These are phyloP conservation scores for Clarias macrocephalus DNA, from an alignment of 2,113 vertebrate genomes.

Conservation along the genomic window DNA sequence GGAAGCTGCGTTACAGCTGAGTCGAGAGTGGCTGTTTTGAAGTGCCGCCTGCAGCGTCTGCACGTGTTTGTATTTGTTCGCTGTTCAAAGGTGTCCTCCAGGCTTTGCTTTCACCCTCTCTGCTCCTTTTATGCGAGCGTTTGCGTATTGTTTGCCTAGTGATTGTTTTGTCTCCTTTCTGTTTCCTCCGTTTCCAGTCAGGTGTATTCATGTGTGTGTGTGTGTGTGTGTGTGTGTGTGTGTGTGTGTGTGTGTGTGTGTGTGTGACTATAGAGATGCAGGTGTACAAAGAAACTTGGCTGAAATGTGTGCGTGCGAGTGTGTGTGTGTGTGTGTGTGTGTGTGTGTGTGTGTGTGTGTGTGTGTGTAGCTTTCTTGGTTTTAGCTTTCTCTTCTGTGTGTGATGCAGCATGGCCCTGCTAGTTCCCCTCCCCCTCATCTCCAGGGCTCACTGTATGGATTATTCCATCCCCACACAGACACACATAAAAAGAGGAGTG, in stretches of 20 bases:
- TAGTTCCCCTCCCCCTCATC: conserved; percentile 15
- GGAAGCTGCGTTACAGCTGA: not conserved
- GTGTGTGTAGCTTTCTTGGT: not conserved
- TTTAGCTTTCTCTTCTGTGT: conserved; percentile 22
- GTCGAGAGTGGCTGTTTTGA: not conserved
- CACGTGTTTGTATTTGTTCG: not conserved
- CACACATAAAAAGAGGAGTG: not conserved
- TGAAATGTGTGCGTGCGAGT: not conserved
- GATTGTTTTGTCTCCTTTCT: conserved; percentile 14
- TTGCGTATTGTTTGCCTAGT: conserved; percentile 15
- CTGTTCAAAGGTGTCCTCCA: conserved; percentile 8
- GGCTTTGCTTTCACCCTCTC: conserved; percentile 20
- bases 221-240: no score
- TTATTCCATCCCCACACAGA: conserved; percentile 15
- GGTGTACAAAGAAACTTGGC: conserved; percentile 3
- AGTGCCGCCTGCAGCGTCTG: conserved; percentile 16
- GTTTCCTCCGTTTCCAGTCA: conserved; percentile 13
- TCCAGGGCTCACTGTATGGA: conserved; percentile 12
- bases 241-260: not conserved
- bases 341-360: not conserved
- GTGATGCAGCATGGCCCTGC: conserved; percentile 19
- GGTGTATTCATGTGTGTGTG: not conserved
- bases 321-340: not conserved
- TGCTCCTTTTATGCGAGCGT: not conserved
- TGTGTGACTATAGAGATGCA: not conserved